Percentiles rank a stretch among this genome's conserved stretches.
Conservation (phyloP, 2,113 vertebrate genomes). For the Empidonax traillii region DNA sequence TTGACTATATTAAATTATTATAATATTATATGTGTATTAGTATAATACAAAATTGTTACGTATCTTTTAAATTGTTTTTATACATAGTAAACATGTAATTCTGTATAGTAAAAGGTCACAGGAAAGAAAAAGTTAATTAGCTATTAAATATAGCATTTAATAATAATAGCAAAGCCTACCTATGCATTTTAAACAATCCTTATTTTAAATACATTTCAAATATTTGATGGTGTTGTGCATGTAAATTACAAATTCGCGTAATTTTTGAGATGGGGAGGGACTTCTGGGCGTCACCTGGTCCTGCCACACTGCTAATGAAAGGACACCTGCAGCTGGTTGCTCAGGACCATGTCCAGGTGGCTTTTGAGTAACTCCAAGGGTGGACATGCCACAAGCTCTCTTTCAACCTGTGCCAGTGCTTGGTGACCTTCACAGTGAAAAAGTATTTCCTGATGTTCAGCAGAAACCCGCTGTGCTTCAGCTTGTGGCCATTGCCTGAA, state of each 20-base stretch:
- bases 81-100: not conserved
- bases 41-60: not conserved
- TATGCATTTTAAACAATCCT: not conserved
- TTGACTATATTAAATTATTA: not conserved
- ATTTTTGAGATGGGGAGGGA: not conserved
- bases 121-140: not conserved
- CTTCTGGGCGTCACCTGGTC: not conserved
- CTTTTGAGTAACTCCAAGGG: not conserved
- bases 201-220: not conserved
- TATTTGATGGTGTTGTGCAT: not conserved
- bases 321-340: accelerated
- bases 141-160: not conserved
- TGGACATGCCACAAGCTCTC: not conserved
- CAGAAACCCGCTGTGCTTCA: not conserved
- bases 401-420: not conserved
- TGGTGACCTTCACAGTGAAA: not conserved
- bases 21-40: not conserved
- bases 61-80: not conserved
- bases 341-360: not conserved
- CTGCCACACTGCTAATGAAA: not conserved
- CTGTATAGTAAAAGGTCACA: not conserved
- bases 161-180: not conserved
- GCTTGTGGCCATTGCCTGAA: not conserved
- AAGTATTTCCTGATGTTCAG: not conserved
- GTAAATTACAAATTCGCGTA: not conserved